Conservation (phyloP, 2,113 vertebrate genomes). For the Malaclemys terrapin region DNA sequence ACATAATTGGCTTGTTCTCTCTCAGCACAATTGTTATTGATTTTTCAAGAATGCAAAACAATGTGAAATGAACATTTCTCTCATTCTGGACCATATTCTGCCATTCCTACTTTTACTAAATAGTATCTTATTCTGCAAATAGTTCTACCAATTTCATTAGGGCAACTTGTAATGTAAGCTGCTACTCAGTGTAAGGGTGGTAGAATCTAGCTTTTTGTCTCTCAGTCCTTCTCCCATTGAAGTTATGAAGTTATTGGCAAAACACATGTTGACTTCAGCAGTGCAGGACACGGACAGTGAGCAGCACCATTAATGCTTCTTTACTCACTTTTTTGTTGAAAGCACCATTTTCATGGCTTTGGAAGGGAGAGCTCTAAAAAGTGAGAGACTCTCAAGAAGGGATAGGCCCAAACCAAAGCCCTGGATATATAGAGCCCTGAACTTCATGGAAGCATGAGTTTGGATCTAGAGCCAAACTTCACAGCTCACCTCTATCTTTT, state of each 20-base stretch:
- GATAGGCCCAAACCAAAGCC: not conserved
- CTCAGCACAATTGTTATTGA: slow-evolving; percentile 38
- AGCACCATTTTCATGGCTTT: not conserved
- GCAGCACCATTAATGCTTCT: not conserved
- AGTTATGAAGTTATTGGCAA: not conserved
- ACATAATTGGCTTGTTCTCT: slow-evolving; percentile 10
- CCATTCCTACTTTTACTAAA: not conserved
- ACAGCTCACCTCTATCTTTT: not conserved
- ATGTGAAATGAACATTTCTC: not conserved
- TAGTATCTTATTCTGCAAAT: not conserved
- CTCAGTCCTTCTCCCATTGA: not conserved
- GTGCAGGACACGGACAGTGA: not conserved
- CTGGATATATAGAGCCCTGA: not conserved
- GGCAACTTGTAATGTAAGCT: not conserved
- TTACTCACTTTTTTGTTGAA: not conserved
- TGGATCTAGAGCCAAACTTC: not conserved
- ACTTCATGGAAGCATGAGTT: not conserved
- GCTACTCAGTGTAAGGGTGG: not conserved
- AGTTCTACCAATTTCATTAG: accelerated
- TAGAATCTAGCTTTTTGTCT: not conserved
- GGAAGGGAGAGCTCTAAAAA: not conserved
- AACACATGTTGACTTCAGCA: not conserved
- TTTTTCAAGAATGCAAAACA: slow-evolving; percentile 14
- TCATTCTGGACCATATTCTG: not conserved
- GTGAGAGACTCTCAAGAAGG: not conserved